Conservation (phyloP, 1,140 invertebrate species). For the Phthorimaea operculella region DNA sequence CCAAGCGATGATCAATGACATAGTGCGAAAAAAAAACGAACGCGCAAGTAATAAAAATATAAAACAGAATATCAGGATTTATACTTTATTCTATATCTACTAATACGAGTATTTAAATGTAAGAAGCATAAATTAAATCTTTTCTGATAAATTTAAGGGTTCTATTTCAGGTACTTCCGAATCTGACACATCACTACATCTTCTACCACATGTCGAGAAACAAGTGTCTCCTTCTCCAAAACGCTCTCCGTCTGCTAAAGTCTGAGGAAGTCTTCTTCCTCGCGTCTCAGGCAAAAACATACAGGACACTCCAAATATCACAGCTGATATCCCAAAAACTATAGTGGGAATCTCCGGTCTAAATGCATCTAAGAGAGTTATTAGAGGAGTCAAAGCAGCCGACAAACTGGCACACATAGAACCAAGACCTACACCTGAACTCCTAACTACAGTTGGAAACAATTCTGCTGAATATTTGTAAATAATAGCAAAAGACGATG, state of each 20-base stretch:
- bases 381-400: not conserved
- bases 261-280: not conserved
- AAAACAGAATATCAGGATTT: too few species aligned
- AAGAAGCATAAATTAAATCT: too few species aligned
- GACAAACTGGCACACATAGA: not conserved
- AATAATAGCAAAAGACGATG: not conserved
- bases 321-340: not conserved
- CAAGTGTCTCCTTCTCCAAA: not conserved
- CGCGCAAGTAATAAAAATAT: too few species aligned
- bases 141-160: too few species aligned
- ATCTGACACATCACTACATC: not conserved
- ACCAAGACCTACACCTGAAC: not conserved
- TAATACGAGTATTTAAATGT: too few species aligned
- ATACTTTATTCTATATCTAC: too few species aligned
- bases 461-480: conserved; percentile 1
- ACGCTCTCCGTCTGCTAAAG: not conserved
- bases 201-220: not conserved
- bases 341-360: not conserved
- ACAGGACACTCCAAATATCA: not conserved
- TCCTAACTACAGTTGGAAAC: not conserved
- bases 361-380: not conserved
- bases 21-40: too few species aligned
- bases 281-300: not conserved
- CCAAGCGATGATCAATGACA: too few species aligned
- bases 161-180: not conserved